Percentiles rank a stretch among this genome's conserved stretches.
Conservation (phyloP, 53 echinoderm and acorn worm genomes). For the Zoroaster sp. region DNA sequence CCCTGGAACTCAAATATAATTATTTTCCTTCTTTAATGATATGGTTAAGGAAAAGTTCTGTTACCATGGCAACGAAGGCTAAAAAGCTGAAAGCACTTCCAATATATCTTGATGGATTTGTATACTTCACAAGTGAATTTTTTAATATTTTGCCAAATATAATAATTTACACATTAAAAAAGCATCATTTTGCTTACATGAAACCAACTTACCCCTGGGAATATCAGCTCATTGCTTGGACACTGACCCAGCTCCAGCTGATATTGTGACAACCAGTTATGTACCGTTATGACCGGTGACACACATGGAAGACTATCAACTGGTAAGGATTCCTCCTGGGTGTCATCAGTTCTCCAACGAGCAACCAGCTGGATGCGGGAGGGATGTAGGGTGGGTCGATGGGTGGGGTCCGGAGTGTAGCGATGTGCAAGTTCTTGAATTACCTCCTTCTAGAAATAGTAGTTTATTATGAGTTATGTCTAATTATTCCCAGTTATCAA, state of each 20-base stretch:
- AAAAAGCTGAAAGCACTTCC: too few species aligned
- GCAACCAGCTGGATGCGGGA: conserved; percentile 31
- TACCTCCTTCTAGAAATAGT: conserved; percentile 39
- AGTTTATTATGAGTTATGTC: not conserved
- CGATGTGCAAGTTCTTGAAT: conserved; percentile 26
- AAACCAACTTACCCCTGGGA: not conserved
- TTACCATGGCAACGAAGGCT: too few species aligned
- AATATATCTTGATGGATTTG: too few species aligned
- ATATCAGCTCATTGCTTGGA: not conserved
- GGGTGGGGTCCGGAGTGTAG: conserved; percentile 32
- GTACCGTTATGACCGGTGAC: not conserved
- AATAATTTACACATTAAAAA: too few species aligned
- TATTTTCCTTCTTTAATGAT: too few species aligned
- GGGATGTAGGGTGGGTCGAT: conserved; percentile 27
- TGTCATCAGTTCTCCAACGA: not conserved
- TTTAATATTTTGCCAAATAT: too few species aligned
- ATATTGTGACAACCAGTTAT: conserved; percentile 39
- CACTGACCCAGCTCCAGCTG: conserved; percentile 22
- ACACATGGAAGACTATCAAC: not conserved
- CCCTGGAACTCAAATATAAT: too few species aligned
- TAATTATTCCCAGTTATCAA: not conserved
- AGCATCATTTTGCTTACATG: not conserved
- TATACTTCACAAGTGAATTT: too few species aligned
- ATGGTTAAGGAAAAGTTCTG: too few species aligned
- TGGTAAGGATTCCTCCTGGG: not conserved